phyloP scores from a whole-genome alignment of 2,113 vertebrate species.

The Gambusia affinis region DNA sequence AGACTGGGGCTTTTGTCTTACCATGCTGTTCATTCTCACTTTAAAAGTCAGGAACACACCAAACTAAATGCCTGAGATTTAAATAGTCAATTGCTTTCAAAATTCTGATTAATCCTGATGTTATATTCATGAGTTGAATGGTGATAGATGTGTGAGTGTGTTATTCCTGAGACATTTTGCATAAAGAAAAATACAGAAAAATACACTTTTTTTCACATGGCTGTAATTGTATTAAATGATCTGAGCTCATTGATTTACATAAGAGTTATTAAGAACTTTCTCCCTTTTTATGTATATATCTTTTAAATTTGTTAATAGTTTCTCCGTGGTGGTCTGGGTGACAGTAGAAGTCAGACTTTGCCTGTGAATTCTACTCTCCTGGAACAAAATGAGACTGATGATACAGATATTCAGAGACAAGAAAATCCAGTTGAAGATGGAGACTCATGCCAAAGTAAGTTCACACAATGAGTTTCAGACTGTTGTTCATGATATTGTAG shows the following conservation, averaged over 20 bases:
- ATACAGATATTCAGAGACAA: conserved; percentile 62
- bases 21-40: too few species aligned
- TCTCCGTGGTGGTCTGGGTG: conserved; percentile 72
- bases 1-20: too few species aligned
- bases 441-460: conserved; percentile 82
- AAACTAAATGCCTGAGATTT: too few species aligned
- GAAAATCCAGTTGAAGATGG: conserved; percentile 73
- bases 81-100: too few species aligned
- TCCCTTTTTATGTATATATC: neutral
- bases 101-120: too few species aligned
- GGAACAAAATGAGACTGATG: conserved; percentile 80
- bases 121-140: too few species aligned
- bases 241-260: neutral
- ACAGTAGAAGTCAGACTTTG: conserved; percentile 84
- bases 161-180: too few species aligned
- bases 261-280: neutral
- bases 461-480: conserved; percentile 13
- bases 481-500: conserved; percentile 11
- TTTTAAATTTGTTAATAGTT: conserved; percentile 10
- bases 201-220: neutral
- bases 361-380: conserved; percentile 82
- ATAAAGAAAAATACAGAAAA: too few species aligned
- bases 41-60: too few species aligned
- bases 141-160: too few species aligned
- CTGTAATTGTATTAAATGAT: neutral